Conservation (phyloP, 2,888 invertebrate genomes). For the Kuschelorhynchus macadamiae region DNA sequence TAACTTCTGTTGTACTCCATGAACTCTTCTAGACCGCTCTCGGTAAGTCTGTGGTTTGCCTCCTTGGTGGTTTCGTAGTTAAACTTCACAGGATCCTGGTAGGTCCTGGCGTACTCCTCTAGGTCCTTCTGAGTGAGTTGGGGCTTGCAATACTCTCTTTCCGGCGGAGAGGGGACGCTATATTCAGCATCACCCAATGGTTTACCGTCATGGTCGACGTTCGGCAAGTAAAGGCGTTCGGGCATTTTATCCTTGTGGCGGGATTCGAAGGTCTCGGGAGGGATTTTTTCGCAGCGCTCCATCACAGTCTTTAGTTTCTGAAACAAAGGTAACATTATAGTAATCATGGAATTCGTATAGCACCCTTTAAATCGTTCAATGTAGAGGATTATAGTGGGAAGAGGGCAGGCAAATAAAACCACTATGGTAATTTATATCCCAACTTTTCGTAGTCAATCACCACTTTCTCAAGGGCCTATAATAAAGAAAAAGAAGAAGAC, state of each 20-base stretch:
- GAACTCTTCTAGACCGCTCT: constrained; percentile 73
- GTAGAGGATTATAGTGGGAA: no score
- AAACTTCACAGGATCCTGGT: constrained; percentile 41
- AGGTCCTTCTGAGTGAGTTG: constrained; percentile 77
- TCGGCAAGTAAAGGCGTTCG: constrained; percentile 71
- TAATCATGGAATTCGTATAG: no score
- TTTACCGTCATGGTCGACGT: constrained; percentile 77
- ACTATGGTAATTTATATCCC: no score
- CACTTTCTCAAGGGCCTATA: no score
- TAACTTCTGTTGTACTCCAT: constrained; percentile 79
- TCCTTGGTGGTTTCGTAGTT: constrained; percentile 30
- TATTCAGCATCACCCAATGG: constrained; percentile 76
- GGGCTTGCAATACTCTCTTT: constrained; percentile 72
- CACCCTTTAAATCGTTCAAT: no score
- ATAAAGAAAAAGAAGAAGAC: no score
- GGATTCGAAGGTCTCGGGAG: constrained; percentile 73
- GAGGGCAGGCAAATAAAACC: no score
- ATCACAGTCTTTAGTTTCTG: constrained; percentile 79
- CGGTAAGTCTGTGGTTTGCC: constrained; percentile 54
- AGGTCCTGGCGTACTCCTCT: constrained; percentile 77
- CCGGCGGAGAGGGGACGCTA: constrained; percentile 79
- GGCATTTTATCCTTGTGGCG: constrained; percentile 66
- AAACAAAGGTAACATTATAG: constrained; percentile 51
- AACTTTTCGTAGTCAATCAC: no score
- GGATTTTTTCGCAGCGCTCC: constrained; percentile 78